Evolutionary conservation across 2,888 invertebrate species (phyloP), one percentile per base, ranked within the genome.

Genomic region (Schrankia costaestrigalis): DNA sequence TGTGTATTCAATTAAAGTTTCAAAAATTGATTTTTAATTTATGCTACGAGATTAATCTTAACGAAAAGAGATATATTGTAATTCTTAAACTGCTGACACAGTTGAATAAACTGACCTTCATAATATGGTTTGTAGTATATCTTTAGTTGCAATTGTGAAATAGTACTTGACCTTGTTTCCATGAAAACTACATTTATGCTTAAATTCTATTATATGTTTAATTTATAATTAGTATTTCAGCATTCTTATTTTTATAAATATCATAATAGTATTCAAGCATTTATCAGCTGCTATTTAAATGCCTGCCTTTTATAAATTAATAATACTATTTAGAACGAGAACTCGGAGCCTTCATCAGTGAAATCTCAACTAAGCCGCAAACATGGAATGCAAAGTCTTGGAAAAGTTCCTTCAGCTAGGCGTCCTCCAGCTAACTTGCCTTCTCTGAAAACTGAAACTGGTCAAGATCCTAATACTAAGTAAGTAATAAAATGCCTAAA

Each of bases 311-410:
- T 21, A 25, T 11, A 25, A 25, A 25, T 6, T 8, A 25, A 25
- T 7, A 15, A 10, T 14, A n/a, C 9, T 11, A 17, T 42, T 39
- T 46, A 58, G 58, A 54, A 53, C 48, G 58, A 60, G 36, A 93
- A 93, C 83, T 93, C 92, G 71, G 96, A 96, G 89, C 94, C 95
- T 76, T 94, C 94, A 74, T 94, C 94, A 83, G 94, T 94, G 72
- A 96, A 95, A 89, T 95, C 92, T 89, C 93, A 94, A 90, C 92
- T 94, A 89, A 94, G 94, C 82, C 96, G 96, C 89, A 98, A 98
- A 93, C 97, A 98, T 97, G 98, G 98, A 92, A 96, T 99, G 95
- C 99, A 99, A 95, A 95, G 95, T 91, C 94, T 99, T 94, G 99
- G 99, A 90, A 99, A 98, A 93, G 96, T 98, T 90, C 96, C 96